phyloP scores from a whole-genome alignment of 2,113 vertebrate genomes.

The Balaeniceps rex region DNA sequence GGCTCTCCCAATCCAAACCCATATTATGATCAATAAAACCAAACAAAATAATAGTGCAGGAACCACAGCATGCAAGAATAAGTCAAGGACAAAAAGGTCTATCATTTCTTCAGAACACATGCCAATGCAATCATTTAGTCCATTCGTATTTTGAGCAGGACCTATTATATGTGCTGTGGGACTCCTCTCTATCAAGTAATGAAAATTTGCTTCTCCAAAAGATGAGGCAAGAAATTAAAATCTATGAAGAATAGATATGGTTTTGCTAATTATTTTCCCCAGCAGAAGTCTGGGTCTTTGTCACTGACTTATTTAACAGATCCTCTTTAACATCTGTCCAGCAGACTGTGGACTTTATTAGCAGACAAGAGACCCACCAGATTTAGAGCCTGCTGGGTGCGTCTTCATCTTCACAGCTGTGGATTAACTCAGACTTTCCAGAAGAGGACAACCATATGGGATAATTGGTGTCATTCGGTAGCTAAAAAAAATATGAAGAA shows the following conservation, averaged over 20 bases:
- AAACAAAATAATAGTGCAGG: slow-evolving; percentile 33
- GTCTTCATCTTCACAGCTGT: slow-evolving; percentile 79
- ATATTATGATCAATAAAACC: slow-evolving; percentile 10
- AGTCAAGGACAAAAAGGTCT: slow-evolving; percentile 27
- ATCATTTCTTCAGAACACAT: slow-evolving; percentile 13
- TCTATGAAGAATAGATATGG: slow-evolving; percentile 66
- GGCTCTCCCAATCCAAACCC: background rate
- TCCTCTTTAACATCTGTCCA: slow-evolving; percentile 86
- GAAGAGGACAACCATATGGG: slow-evolving; percentile 77
- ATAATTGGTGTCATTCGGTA: slow-evolving; percentile 69
- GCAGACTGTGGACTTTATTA: slow-evolving; percentile 80
- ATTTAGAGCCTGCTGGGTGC: slow-evolving; percentile 76
- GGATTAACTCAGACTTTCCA: slow-evolving; percentile 80
- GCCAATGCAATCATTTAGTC: background rate
- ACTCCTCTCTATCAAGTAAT: background rate
- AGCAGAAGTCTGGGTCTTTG: slow-evolving; percentile 79
- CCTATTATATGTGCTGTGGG: background rate
- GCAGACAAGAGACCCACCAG: slow-evolving; percentile 71
- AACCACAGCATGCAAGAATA: background rate
- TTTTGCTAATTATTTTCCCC: slow-evolving; percentile 80
- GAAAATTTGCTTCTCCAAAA: slow-evolving; percentile 35
- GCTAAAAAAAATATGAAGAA: slow-evolving; percentile 71
- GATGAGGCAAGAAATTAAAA: slow-evolving; percentile 58
- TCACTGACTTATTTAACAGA: slow-evolving; percentile 81
- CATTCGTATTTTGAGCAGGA: slow-evolving; percentile 27